Conservation (phyloP, 2,888 invertebrate species). For the Spisula subtruncata region DNA sequence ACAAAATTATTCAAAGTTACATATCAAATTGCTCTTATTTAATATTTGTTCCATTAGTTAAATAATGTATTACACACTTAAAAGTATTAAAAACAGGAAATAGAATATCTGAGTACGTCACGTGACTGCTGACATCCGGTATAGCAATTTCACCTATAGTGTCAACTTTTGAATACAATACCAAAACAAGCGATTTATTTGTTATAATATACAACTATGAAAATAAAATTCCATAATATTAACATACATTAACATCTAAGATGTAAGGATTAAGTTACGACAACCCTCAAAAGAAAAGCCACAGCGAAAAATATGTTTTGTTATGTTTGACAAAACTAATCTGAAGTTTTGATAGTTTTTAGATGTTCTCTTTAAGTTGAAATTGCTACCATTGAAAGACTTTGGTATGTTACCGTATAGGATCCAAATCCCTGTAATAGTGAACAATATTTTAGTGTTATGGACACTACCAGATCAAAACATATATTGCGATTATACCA, state of each 20-base stretch:
- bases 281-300: no score
- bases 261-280: not conserved
- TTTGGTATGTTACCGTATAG: no score
- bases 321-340: no score
- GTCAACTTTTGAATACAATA: not conserved
- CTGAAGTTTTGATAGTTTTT: no score
- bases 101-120: not conserved
- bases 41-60: conserved; percentile 1
- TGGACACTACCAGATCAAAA: no score
- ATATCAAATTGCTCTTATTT: not conserved
- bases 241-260: not conserved
- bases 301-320: no score
- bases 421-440: no score
- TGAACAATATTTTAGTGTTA: no score
- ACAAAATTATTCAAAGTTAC: not conserved
- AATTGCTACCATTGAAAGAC: no score
- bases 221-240: conserved; percentile 3
- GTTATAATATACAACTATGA: not conserved
- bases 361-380: no score
- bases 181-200: not conserved
- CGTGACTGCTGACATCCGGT: not conserved
- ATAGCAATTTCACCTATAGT: not conserved
- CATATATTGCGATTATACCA: no score
- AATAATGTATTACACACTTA: not conserved
- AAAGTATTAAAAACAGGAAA: not conserved